phyloP scores from a whole-genome alignment of 2,888 invertebrate species.

The Lydus trimaculatus region DNA sequence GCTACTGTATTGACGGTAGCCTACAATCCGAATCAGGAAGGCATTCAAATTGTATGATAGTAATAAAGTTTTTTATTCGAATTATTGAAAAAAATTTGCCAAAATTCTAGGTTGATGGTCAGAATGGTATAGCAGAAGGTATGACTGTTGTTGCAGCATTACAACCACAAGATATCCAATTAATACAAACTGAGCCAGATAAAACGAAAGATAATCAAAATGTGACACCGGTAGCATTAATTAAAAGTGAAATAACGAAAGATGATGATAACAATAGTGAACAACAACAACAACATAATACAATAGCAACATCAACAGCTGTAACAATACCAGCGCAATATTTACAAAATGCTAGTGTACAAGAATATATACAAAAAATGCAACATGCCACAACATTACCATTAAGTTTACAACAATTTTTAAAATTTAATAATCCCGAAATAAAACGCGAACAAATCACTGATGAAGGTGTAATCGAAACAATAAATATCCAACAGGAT shows the following conservation, averaged over 20 bases:
- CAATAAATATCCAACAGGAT: constrained; percentile 59
- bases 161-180: constrained; percentile 74
- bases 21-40: constrained; percentile 69
- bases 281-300: background rate
- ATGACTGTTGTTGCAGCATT: constrained; percentile 73
- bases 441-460: constrained; percentile 63
- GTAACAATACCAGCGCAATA: constrained; percentile 63
- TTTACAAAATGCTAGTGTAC: constrained; percentile 63
- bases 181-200: constrained; percentile 60
- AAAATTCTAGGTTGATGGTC: constrained; percentile 54
- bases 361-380: constrained; percentile 62
- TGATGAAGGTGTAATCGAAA: constrained; percentile 62
- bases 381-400: constrained; percentile 61
- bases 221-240: constrained; percentile 62
- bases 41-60: constrained; percentile 64
- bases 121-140: constrained; percentile 67
- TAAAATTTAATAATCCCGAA: constrained; percentile 67
- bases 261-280: constrained; percentile 33
- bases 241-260: constrained; percentile 57
- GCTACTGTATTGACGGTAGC: constrained; percentile 79
- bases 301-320: constrained; percentile 31
- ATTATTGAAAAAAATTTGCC: too few relatives aligned
- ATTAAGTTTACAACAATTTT: constrained; percentile 68
- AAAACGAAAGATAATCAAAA: constrained; percentile 55
- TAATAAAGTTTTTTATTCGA: too few relatives aligned